Evolutionary conservation across 2,113 vertebrate genomes (phyloP).

Genomic region (Xenopus laevis): DNA sequence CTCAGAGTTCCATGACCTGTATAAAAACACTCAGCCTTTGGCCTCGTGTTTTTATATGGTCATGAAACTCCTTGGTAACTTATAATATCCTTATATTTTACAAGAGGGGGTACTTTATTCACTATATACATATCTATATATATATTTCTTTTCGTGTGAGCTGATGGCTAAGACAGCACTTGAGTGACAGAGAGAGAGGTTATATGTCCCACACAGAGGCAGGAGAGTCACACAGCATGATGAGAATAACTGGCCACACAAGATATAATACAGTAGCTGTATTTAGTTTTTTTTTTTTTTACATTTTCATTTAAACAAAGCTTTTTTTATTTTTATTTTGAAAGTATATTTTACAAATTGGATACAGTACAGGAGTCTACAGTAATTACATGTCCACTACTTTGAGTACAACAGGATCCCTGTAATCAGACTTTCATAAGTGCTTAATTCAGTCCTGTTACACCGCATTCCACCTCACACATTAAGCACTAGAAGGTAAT

Average conservation of each 20-base stretch:
- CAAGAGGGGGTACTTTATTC: too few species aligned
- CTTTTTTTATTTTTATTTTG: conserved; percentile 51
- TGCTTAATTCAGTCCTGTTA: conserved; percentile 58
- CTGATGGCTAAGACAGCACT: too few species aligned
- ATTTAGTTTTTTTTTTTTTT: conserved; percentile 67
- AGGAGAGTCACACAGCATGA: too few species aligned
- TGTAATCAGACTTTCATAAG: conserved; percentile 53
- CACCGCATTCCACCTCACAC: conserved; percentile 50
- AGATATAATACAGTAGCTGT: conserved; percentile 67
- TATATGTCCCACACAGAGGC: too few species aligned
- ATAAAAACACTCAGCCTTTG: too few species aligned
- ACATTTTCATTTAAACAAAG: conserved; percentile 70
- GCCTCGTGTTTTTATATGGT: too few species aligned
- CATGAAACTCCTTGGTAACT: too few species aligned
- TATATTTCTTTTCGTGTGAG: too few species aligned
- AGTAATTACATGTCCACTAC: conserved; percentile 54
- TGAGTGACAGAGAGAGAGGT: too few species aligned
- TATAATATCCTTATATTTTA: too few species aligned
- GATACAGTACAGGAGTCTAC: conserved; percentile 59
- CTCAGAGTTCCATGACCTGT: too few species aligned
- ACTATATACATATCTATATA: too few species aligned
- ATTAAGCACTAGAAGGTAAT: conserved; percentile 1
- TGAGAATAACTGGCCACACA: conserved; percentile 48
- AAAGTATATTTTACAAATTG: conserved; percentile 70
- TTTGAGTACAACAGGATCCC: conserved; percentile 57